Percentiles rank a stretch among this genome's conserved stretches.
Evolutionary conservation across 2,113 vertebrate genomes (phyloP).

Genomic region (Cochlearius cochlearius): DNA sequence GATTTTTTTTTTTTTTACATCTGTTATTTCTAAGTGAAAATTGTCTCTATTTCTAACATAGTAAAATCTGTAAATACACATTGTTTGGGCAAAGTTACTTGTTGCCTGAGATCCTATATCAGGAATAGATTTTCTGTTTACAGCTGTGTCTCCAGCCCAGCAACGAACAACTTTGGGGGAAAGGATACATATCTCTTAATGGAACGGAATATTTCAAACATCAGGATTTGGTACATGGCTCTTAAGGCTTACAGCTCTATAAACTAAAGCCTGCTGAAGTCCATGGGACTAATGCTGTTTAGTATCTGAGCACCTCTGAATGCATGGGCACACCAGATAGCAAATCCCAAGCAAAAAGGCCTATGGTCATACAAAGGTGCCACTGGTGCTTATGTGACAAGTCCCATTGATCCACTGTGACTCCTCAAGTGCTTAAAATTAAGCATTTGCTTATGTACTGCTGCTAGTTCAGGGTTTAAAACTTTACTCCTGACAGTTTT

Average conservation of each 20-base stretch:
- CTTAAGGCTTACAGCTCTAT: neutral
- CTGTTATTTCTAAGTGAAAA: neutral
- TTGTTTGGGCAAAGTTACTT: neutral
- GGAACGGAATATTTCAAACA: neutral
- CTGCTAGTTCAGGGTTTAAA: neutral
- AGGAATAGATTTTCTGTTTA: neutral
- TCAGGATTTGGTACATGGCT: neutral
- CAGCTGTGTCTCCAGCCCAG: neutral
- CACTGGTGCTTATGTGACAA: neutral
- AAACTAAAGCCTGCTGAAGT: neutral
- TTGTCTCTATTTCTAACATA: neutral
- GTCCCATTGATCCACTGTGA: neutral
- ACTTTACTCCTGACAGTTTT: neutral
- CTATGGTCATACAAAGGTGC: neutral
- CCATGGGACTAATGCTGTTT: neutral
- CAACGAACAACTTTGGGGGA: neutral
- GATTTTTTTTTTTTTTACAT: fast-evolving
- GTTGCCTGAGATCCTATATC: neutral
- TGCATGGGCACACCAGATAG: neutral
- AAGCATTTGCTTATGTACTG: neutral
- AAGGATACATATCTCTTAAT: neutral
- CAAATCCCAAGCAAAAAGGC: neutral
- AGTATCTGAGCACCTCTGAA: neutral
- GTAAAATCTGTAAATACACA: neutral
- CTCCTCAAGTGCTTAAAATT: neutral